Evolutionary conservation across 2,888 invertebrate genomes (phyloP).

Genomic region (Mimumesa dahlbomi): DNA sequence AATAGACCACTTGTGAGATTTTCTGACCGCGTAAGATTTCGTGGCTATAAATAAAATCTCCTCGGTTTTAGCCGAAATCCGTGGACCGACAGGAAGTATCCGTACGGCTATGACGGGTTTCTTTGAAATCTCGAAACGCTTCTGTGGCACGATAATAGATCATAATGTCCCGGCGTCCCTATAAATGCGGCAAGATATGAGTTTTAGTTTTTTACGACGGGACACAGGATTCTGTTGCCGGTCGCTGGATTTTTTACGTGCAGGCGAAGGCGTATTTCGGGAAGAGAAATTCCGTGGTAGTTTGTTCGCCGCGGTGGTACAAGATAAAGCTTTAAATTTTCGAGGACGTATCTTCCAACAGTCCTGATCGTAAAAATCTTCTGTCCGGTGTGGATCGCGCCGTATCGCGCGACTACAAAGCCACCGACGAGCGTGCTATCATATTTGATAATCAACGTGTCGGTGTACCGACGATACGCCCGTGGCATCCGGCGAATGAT

Average conservation of each 20-base stretch:
- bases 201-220: slow-evolving; percentile 54
- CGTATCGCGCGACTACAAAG: slow-evolving; percentile 42
- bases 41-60: slow-evolving; percentile 43
- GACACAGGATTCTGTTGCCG: slow-evolving; percentile 20
- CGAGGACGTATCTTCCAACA: slow-evolving; percentile 51
- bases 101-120: background rate
- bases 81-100: slow-evolving; percentile 18
- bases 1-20: slow-evolving; percentile 60
- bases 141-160: slow-evolving; percentile 35
- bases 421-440: slow-evolving; percentile 2
- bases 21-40: slow-evolving; percentile 45
- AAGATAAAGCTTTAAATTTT: slow-evolving; percentile 59
- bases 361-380: slow-evolving; percentile 54
- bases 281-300: slow-evolving; percentile 45
- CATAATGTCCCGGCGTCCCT: slow-evolving; percentile 27
- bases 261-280: slow-evolving; percentile 45
- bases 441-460: background rate
- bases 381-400: slow-evolving; percentile 24
- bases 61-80: slow-evolving; percentile 21
- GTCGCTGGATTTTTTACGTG: slow-evolving; percentile 51
- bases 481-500: background rate
- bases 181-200: slow-evolving; percentile 31
- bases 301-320: slow-evolving; percentile 10
- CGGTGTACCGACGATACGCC: background rate
- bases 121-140: background rate